A percentile compares a stretch with the other conserved stretches of the same genome.
These are phyloP conservation scores for Microchirus variegatus DNA, from an alignment of 2,797 vertebrate genomes.

Conservation along the genomic window DNA sequence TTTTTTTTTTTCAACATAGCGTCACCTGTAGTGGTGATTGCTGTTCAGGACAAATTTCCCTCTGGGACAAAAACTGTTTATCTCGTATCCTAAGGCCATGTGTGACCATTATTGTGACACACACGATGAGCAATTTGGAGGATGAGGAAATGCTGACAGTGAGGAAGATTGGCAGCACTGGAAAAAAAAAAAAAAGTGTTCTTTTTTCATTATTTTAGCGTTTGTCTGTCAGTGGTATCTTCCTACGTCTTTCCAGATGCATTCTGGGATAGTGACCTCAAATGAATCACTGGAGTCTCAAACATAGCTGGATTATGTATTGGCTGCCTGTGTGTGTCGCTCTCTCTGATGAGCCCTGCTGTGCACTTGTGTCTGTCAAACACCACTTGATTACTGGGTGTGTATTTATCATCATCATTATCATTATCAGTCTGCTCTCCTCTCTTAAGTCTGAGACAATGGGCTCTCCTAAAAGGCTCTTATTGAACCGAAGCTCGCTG, in stretches of 20 bases:
- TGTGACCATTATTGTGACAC: too few relatives aligned
- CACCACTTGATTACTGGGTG: constrained; percentile 73
- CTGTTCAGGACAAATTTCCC: too few relatives aligned
- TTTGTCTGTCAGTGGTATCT: not conserved
- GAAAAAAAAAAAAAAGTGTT: not conserved
- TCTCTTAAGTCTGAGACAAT: constrained; percentile 79
- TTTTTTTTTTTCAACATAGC: too few relatives aligned
- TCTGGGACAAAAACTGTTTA: too few relatives aligned
- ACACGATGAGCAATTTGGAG: too few relatives aligned
- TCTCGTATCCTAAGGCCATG: too few relatives aligned
- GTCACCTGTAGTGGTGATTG: too few relatives aligned
- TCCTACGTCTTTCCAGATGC: constrained; percentile 18
- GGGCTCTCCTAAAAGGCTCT: constrained; percentile 64
- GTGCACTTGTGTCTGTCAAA: constrained; percentile 68
- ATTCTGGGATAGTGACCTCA: constrained; percentile 45
- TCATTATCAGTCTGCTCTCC: constrained; percentile 62
- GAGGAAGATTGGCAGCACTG: not conserved
- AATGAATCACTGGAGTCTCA: constrained; percentile 25
- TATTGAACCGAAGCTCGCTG: constrained; percentile 67
- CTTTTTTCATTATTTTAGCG: not conserved
- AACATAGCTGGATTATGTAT: constrained; percentile 59
- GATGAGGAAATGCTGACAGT: not conserved
- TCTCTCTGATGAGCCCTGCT: constrained; percentile 67
- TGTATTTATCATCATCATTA: constrained; percentile 74
- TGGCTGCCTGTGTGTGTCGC: constrained; percentile 20